Conservation (phyloP, 2,888 invertebrate genomes). For the Archips crataeganus region DNA sequence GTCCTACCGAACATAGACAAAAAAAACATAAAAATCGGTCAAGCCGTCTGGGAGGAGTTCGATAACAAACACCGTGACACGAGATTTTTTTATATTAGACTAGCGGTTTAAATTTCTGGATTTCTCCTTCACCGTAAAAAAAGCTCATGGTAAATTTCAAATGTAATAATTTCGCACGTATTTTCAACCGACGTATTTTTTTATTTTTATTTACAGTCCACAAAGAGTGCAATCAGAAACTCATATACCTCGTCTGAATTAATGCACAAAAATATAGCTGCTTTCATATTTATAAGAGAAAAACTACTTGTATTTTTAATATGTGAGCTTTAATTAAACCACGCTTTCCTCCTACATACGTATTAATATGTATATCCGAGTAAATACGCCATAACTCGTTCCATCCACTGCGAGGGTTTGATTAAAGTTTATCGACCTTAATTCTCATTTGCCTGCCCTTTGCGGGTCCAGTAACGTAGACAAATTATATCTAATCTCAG, state of each 20-base stretch:
- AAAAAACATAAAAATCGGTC: too few relatives aligned
- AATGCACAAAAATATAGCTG: not conserved
- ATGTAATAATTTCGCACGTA: too few relatives aligned
- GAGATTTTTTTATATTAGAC: too few relatives aligned
- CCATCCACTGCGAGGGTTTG: conserved; percentile 57
- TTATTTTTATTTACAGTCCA: too few relatives aligned
- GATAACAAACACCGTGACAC: too few relatives aligned
- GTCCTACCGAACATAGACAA: too few relatives aligned
- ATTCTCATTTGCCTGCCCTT: conserved; percentile 58
- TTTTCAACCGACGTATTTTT: too few relatives aligned
- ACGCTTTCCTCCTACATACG: conserved; percentile 37
- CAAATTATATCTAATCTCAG: conserved; percentile 52
- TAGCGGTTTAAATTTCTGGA: too few relatives aligned
- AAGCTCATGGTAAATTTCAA: too few relatives aligned
- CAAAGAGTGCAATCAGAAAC: too few relatives aligned
- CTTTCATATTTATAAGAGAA: not conserved
- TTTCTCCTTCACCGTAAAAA: too few relatives aligned
- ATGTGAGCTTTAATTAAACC: conserved; percentile 6
- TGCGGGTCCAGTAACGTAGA: conserved; percentile 44
- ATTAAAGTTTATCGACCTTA: conserved; percentile 70
- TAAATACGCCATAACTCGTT: conserved; percentile 63
- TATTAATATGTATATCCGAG: conserved; percentile 52
- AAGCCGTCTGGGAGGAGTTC: too few relatives aligned
- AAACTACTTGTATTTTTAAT: not conserved
- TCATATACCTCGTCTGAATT: not conserved